phyloP scores from a whole-genome alignment of 2,888 invertebrate species.

The Habroteleia sp. region DNA sequence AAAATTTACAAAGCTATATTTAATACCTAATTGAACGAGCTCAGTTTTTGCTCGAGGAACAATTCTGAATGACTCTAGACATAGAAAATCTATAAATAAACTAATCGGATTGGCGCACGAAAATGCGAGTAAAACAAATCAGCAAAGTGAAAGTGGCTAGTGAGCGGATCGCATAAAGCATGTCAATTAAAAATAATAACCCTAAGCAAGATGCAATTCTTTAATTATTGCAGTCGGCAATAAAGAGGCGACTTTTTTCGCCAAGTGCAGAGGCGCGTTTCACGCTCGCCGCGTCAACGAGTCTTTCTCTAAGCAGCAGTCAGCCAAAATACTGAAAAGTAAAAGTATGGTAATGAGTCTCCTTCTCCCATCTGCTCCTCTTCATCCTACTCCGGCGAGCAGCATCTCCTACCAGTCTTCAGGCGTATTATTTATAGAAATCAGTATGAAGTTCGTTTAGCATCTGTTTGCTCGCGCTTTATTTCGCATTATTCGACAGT shows the following conservation, averaged over 20 bases:
- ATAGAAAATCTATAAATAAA: conserved; percentile 1
- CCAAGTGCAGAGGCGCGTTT: neutral
- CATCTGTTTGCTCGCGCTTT: conserved; percentile 75
- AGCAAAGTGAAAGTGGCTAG: conserved; percentile 22
- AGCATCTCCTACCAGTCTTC: conserved; percentile 67
- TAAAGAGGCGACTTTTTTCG: neutral
- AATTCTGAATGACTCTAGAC: neutral
- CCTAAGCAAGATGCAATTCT: conserved; percentile 3
- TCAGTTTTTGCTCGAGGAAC: no score
- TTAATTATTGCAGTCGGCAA: conserved; percentile 11
- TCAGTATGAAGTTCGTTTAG: conserved; percentile 77
- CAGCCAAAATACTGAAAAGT: conserved; percentile 74
- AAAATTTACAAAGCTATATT: no score
- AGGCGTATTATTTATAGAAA: conserved; percentile 79
- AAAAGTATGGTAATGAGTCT: conserved; percentile 68
- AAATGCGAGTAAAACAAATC: neutral
- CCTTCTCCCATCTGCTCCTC: conserved; percentile 52
- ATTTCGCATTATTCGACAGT: conserved; percentile 66
- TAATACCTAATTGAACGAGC: no score
- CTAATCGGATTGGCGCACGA: neutral
- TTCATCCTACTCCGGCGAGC: conserved; percentile 59
- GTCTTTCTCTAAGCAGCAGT: conserved; percentile 65
- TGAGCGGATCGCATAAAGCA: conserved; percentile 19
- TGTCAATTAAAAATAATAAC: conserved; percentile 43
- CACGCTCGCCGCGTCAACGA: conserved; percentile 27